These are phyloP conservation scores for Grallaria varia DNA, from an alignment of 2,113 vertebrate species.

Conservation along the genomic window DNA sequence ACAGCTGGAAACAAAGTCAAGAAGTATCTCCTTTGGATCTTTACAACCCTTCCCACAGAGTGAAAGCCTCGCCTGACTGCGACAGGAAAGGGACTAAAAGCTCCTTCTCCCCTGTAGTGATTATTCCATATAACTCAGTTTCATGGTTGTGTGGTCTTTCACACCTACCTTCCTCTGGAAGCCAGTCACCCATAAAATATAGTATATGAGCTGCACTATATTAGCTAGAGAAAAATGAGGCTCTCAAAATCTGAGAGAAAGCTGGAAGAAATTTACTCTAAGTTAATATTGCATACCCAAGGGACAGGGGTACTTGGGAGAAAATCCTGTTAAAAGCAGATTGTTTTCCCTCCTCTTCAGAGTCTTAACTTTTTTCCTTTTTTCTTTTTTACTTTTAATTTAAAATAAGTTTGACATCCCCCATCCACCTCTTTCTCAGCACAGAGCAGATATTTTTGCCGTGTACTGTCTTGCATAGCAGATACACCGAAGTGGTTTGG, in stretches of 20 bases:
- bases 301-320: slow-evolving; percentile 4
- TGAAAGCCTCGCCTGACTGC: neutral
- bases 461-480: neutral
- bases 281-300: slow-evolving; percentile 3
- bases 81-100: neutral
- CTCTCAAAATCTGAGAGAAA: slow-evolving; percentile 24
- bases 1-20: neutral
- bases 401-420: neutral
- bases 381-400: neutral
- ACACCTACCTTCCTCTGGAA: slow-evolving; percentile 48
- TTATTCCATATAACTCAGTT: slow-evolving; percentile 22
- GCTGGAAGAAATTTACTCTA: slow-evolving; percentile 48
- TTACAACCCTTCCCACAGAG: neutral
- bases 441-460: neutral
- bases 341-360: neutral
- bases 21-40: neutral
- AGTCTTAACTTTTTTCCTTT: neutral
- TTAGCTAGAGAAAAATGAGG: slow-evolving; percentile 52
- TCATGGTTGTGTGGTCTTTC: slow-evolving; percentile 40
- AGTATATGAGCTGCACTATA: slow-evolving; percentile 34
- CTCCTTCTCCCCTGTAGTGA: neutral
- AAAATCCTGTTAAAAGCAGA: slow-evolving; percentile 44
- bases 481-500: neutral
- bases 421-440: neutral
- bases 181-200: slow-evolving; percentile 21